Evolutionary conservation across 1,140 invertebrate genomes (phyloP).

Genomic region (Camponotus pennsylvanicus): DNA sequence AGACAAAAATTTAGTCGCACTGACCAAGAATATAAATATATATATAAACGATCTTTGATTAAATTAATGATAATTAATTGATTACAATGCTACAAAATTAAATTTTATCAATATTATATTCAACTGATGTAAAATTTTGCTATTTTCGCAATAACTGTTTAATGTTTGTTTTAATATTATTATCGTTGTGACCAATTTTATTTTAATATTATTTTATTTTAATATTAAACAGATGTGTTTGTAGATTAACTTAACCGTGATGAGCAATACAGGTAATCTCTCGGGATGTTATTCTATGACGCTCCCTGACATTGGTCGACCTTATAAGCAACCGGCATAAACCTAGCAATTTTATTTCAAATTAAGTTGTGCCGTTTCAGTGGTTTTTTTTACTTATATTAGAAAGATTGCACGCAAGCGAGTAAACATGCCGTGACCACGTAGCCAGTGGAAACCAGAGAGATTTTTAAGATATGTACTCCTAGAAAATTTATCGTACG

Average conservation of each 20-base stretch:
- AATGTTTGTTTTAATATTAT: not conserved
- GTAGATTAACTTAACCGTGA: not conserved
- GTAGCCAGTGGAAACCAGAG: not conserved
- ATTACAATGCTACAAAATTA: too few species aligned
- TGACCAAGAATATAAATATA: not conserved
- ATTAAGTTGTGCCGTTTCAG: constrained; percentile 56
- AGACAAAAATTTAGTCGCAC: not conserved
- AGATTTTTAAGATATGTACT: constrained; percentile 20
- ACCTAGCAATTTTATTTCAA: constrained; percentile 49
- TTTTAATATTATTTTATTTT: not conserved
- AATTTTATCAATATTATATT: not conserved
- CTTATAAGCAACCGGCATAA: constrained; percentile 37
- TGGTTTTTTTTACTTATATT: constrained; percentile 39
- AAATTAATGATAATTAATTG: not conserved
- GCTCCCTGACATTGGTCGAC: constrained; percentile 28
- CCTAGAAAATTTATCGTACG: not conserved
- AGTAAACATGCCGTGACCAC: not conserved
- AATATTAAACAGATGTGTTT: not conserved
- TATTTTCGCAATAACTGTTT: not conserved
- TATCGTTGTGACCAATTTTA: not conserved
- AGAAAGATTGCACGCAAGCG: constrained; percentile 47
- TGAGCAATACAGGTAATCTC: constrained; percentile 18
- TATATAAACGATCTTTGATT: not conserved
- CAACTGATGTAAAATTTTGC: not conserved
- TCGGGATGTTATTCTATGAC: constrained; percentile 35